Conservation (phyloP, 2,797 vertebrate genomes). For the Nannoperca australis region DNA sequence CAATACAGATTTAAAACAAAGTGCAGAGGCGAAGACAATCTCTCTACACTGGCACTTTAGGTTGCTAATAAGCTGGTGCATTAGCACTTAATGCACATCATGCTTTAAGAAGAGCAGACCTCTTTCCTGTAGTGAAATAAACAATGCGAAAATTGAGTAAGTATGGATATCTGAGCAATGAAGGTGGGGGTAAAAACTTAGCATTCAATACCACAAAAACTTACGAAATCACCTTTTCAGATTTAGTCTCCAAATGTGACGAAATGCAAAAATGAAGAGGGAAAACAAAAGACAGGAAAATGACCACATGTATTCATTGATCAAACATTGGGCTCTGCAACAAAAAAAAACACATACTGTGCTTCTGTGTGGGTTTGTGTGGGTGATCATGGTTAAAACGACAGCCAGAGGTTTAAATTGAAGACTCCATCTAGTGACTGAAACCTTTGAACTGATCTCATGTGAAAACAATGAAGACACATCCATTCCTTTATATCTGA, state of each 20-base stretch:
- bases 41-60: constrained; percentile 17
- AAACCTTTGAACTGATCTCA: neutral
- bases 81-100: constrained; percentile 49
- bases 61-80: constrained; percentile 39
- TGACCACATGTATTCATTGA: constrained; percentile 60
- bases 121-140: constrained; percentile 31
- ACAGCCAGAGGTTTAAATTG: neutral
- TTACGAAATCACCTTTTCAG: constrained; percentile 83
- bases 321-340: constrained; percentile 18
- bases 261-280: constrained; percentile 73
- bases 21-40: constrained; percentile 22
- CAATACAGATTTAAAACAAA: neutral
- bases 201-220: constrained; percentile 63
- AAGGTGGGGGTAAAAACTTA: constrained; percentile 37
- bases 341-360: neutral
- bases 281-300: constrained; percentile 67
- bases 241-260: constrained; percentile 81
- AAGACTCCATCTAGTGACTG: neutral
- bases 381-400: neutral
- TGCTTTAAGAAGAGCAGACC: constrained; percentile 48
- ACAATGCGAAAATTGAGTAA: neutral
- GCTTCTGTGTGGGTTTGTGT: neutral
- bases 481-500: neutral
- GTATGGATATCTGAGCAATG: constrained; percentile 33
- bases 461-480: neutral